A percentile compares a stretch with the other conserved stretches of the same genome.
These are phyloP conservation scores for Cyprinodon variegatus DNA, from an alignment of 2,113 vertebrate genomes.

Conservation along the genomic window DNA sequence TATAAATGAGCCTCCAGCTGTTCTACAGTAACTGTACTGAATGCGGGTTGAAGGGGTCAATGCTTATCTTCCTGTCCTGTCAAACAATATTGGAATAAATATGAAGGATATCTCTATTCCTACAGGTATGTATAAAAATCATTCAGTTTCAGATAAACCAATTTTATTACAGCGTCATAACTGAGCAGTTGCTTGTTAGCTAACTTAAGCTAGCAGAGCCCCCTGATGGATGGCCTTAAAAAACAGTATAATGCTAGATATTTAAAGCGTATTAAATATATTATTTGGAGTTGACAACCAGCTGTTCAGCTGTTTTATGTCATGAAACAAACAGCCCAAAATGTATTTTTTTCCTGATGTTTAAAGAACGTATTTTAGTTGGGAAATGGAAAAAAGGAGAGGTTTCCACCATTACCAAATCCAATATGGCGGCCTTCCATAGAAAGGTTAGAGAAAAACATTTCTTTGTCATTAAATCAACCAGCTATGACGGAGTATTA, in stretches of 20 bases:
- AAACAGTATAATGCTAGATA: no score
- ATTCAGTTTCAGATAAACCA: no score
- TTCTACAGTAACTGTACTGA: neutral
- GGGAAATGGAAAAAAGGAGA: neutral
- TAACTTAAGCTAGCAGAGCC: no score
- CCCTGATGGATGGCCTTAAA: no score
- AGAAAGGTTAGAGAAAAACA: neutral
- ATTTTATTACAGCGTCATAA: no score
- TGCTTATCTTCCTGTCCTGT: neutral
- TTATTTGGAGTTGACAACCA: neutral
- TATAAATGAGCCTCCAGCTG: neutral
- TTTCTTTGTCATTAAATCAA: neutral
- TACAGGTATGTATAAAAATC: no score
- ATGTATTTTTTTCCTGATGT: neutral
- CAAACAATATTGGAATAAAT: no score
- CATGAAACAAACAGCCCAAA: neutral
- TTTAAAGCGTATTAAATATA: no score
- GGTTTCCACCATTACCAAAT: neutral
- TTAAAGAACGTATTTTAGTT: neutral
- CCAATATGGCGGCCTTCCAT: neutral
- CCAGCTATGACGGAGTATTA: no score
- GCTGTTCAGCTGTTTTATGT: neutral
- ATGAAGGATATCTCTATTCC: no score
- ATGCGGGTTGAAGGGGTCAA: constrained; percentile 1
- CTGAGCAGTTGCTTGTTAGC: no score